Percentiles rank a stretch among this genome's conserved stretches.
Conservation (phyloP, 2,113 vertebrate species). For the Trachemys scripta region DNA sequence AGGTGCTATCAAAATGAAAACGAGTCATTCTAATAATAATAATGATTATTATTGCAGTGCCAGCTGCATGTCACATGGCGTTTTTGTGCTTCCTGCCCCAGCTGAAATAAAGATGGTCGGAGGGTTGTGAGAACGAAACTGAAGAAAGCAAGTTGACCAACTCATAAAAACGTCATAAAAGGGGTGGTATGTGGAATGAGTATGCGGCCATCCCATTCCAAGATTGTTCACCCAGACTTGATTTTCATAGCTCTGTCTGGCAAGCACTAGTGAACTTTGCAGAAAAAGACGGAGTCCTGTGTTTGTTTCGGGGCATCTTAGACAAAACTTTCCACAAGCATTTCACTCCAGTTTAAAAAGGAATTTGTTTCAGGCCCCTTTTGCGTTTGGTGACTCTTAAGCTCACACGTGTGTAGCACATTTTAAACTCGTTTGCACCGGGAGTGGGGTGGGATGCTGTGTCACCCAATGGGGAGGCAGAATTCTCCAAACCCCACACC, state of each 20-base stretch:
- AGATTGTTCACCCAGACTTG: slow-evolving; percentile 40
- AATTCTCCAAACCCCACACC: neutral
- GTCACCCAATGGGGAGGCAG: too few relatives aligned
- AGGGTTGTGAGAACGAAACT: slow-evolving; percentile 6
- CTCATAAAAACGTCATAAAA: neutral
- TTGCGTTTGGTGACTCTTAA: neutral
- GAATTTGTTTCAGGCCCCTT: neutral
- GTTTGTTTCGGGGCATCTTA: neutral
- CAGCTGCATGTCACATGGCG: neutral
- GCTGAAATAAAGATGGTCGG: slow-evolving; percentile 19
- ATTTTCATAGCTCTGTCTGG: neutral
- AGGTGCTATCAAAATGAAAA: neutral
- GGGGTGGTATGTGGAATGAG: slow-evolving; percentile 20
- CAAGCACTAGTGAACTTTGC: neutral
- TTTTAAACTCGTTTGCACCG: too few relatives aligned
- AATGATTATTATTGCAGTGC: rapidly evolving
- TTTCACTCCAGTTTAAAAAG: neutral
- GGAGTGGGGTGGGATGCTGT: too few relatives aligned
- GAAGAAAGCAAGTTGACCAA: slow-evolving; percentile 34
- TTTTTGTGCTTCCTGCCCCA: slow-evolving; percentile 34
- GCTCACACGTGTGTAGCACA: neutral
- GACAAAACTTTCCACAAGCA: neutral
- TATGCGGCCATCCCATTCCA: neutral
- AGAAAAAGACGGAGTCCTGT: neutral
- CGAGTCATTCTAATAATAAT: neutral